A percentile compares a stretch with the other conserved stretches of the same genome.
Conservation (phyloP, 2,797 vertebrate species). For the Tragelaphus eurycerus region DNA sequence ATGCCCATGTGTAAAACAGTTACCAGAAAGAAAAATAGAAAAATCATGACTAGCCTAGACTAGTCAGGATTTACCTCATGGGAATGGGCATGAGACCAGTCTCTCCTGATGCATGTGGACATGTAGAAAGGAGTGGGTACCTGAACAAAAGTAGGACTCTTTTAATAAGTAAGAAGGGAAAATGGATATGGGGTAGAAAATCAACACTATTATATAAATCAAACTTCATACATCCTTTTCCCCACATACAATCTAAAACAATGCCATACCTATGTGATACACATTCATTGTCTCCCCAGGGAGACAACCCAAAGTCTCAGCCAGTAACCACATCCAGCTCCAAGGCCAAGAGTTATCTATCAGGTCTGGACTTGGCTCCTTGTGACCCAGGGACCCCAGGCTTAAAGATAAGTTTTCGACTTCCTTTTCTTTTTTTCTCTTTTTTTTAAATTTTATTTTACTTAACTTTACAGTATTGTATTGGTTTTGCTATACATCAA, state of each 20-base stretch:
- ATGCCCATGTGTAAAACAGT: not conserved
- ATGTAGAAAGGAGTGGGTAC: not conserved
- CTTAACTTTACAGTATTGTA: no score
- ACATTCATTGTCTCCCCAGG: not conserved
- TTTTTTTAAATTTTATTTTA: no score
- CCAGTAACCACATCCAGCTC: not conserved
- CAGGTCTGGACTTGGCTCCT: not conserved
- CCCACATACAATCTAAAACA: not conserved
- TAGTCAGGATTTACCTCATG: not conserved
- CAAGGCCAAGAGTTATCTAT: not conserved
- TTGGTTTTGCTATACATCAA: no score
- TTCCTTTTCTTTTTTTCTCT: not conserved
- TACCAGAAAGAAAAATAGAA: not conserved
- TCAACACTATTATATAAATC: not conserved
- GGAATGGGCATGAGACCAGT: not conserved
- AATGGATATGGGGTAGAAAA: not conserved
- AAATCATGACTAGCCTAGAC: not conserved
- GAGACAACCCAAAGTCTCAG: not conserved
- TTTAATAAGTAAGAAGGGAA: not conserved
- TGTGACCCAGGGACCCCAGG: not conserved
- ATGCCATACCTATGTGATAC: not conserved
- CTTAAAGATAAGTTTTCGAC: not conserved
- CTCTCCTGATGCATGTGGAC: not conserved
- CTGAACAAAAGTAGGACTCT: not conserved
- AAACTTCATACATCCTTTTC: not conserved